Conservation (phyloP, 2,797 vertebrate species). For the Botia almorhae region DNA sequence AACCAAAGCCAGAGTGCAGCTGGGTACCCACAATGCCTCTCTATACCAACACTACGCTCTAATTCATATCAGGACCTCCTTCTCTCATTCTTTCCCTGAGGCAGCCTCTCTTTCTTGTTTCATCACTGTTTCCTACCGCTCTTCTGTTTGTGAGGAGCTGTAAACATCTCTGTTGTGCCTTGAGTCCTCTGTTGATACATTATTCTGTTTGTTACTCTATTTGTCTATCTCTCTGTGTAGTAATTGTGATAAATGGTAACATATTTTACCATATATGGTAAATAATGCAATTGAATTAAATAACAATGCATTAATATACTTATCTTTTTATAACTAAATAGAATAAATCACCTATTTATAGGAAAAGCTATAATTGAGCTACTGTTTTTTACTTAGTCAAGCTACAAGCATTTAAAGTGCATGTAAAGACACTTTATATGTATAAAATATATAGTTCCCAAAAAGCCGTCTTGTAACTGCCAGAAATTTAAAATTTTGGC, state of each 20-base stretch:
- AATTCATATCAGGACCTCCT: slow-evolving; percentile 63
- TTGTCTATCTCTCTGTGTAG: background rate
- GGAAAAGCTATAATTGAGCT: background rate
- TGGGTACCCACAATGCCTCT: slow-evolving; percentile 73
- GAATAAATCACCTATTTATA: background rate
- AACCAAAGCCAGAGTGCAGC: slow-evolving; percentile 70
- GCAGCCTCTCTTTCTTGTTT: slow-evolving; percentile 14
- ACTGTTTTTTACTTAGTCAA: background rate
- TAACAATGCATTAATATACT: too few relatives aligned
- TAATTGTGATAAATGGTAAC: too few relatives aligned
- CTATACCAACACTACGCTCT: slow-evolving; percentile 68
- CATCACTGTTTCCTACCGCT: slow-evolving; percentile 16
- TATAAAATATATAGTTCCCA: background rate
- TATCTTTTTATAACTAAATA: too few relatives aligned
- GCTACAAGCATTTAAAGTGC: background rate
- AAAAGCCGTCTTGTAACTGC: background rate
- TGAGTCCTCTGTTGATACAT: background rate
- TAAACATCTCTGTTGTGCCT: slow-evolving; percentile 24
- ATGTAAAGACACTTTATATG: background rate
- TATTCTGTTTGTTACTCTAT: background rate
- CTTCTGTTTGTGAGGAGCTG: slow-evolving; percentile 24
- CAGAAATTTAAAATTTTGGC: background rate
- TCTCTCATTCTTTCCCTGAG: slow-evolving; percentile 31
- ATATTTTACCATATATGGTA: too few relatives aligned
- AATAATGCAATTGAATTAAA: too few relatives aligned